Conservation (phyloP, 2,888 invertebrate species). For the Calliphora vomitoria region DNA sequence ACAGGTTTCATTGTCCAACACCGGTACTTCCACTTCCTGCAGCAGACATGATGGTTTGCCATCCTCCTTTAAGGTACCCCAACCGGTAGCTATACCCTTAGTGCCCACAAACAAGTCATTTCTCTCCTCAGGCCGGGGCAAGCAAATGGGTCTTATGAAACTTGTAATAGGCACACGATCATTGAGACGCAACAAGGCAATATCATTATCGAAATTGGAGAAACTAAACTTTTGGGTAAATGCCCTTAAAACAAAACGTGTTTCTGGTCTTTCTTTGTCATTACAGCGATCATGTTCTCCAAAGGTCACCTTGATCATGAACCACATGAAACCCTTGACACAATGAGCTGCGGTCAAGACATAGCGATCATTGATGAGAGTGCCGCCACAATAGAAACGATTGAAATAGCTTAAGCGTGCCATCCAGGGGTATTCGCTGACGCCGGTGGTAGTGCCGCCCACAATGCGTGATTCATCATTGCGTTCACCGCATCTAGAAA, state of each 20-base stretch:
- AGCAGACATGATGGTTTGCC: slow-evolving; percentile 93
- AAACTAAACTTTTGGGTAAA: slow-evolving; percentile 93
- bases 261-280: slow-evolving; percentile 89
- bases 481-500: slow-evolving; percentile 89
- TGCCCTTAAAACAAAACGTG: slow-evolving; percentile 91
- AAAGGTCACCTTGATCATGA: slow-evolving; percentile 95
- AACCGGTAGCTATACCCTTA: slow-evolving; percentile 91
- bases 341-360: slow-evolving; percentile 95
- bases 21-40: slow-evolving; percentile 92
- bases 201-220: slow-evolving; percentile 94
- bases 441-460: slow-evolving; percentile 90
- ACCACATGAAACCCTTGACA: slow-evolving; percentile 96
- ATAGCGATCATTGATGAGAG: slow-evolving; percentile 94
- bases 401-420: slow-evolving; percentile 93
- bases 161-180: slow-evolving; percentile 92
- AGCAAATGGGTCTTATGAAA: slow-evolving; percentile 92
- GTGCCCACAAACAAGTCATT: slow-evolving; percentile 90
- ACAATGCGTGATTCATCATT: slow-evolving; percentile 93
- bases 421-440: slow-evolving; percentile 96
- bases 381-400: slow-evolving; percentile 95
- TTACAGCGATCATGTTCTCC: slow-evolving; percentile 94
- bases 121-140: slow-evolving; percentile 89
- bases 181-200: slow-evolving; percentile 92
- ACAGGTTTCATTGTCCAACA: slow-evolving; percentile 88
- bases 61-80: slow-evolving; percentile 94